A percentile compares a stretch with the other conserved stretches of the same genome.
These are phyloP conservation scores for Caenorhabditis panamensis DNA, from an alignment of 2,888 invertebrate genomes.

Conservation along the genomic window DNA sequence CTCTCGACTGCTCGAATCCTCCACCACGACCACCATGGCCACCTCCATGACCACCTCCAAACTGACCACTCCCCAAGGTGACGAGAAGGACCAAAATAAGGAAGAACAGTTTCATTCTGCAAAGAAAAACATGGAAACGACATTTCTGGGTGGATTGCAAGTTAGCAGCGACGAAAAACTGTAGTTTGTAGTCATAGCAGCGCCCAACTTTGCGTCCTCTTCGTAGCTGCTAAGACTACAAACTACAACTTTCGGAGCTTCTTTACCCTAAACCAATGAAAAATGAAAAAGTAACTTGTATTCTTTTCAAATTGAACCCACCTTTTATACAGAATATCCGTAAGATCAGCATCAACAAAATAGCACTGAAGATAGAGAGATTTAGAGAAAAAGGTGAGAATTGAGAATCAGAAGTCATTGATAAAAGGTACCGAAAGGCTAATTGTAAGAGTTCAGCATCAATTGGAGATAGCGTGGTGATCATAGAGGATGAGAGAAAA, in stretches of 20 bases:
- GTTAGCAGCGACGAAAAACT: not conserved
- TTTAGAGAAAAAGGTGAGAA: not conserved
- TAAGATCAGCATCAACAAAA: conserved; percentile 11
- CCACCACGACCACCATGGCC: too few relatives aligned
- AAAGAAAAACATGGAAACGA: not conserved
- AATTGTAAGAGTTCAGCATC: conserved; percentile 16
- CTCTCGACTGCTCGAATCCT: not conserved
- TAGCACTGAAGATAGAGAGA: not conserved
- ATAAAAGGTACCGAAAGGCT: too few relatives aligned
- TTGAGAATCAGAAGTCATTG: not conserved
- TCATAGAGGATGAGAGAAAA: not conserved
- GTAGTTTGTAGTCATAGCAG: conserved; percentile 3
- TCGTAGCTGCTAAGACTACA: not conserved
- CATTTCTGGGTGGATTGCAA: not conserved
- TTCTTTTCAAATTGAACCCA: not conserved
- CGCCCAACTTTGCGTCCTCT: not conserved
- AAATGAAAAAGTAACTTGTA: not conserved
- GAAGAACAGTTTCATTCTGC: conserved; percentile 11
- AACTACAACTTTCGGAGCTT: not conserved
- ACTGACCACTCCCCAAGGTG: not conserved
- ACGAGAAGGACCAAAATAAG: conserved; percentile 1
- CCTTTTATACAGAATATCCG: not conserved
- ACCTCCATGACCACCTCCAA: conserved; percentile 4
- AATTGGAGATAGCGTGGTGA: not conserved
- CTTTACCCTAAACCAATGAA: too few relatives aligned